phyloP scores from a whole-genome alignment of 2,888 invertebrate genomes.

The Drosophila antonietae region DNA sequence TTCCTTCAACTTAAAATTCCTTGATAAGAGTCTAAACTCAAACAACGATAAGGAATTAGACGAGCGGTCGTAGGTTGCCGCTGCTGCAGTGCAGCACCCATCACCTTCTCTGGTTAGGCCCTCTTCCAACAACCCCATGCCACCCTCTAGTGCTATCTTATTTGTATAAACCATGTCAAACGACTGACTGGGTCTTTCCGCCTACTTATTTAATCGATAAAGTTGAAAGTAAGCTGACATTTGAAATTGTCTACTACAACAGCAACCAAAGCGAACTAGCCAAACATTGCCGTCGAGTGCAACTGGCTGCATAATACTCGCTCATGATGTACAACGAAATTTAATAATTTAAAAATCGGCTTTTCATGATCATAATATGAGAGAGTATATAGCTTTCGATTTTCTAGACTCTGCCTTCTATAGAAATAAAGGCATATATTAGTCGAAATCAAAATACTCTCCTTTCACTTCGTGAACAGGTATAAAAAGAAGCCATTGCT shows the following conservation, averaged over 20 bases:
- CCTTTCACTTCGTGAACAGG: not conserved
- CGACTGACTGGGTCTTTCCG: conserved; percentile 4
- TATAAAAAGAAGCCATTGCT: conserved; percentile 43
- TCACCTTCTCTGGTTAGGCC: not conserved
- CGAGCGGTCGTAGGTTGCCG: conserved; percentile 25
- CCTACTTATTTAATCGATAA: conserved; percentile 67
- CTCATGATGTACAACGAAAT: not conserved
- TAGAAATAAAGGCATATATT: not conserved
- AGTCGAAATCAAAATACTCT: not conserved
- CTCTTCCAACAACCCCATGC: not conserved
- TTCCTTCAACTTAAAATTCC: conserved; percentile 8
- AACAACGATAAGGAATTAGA: conserved; percentile 51
- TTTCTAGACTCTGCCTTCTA: not conserved
- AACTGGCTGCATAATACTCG: not conserved
- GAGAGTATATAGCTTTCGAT: too few relatives aligned
- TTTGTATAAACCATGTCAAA: conserved; percentile 49
- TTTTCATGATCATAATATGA: too few relatives aligned
- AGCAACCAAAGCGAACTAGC: not conserved
- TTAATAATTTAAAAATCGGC: not conserved
- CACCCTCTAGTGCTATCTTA: conserved; percentile 43
- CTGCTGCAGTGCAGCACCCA: conserved; percentile 26
- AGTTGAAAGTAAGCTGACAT: conserved; percentile 54
- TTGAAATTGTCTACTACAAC: conserved; percentile 27
- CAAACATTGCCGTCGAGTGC: not conserved
- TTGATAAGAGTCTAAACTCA: conserved; percentile 20